These are phyloP conservation scores for Chirona hameri DNA, from an alignment of 2,888 invertebrate species.

Conservation along the genomic window DNA sequence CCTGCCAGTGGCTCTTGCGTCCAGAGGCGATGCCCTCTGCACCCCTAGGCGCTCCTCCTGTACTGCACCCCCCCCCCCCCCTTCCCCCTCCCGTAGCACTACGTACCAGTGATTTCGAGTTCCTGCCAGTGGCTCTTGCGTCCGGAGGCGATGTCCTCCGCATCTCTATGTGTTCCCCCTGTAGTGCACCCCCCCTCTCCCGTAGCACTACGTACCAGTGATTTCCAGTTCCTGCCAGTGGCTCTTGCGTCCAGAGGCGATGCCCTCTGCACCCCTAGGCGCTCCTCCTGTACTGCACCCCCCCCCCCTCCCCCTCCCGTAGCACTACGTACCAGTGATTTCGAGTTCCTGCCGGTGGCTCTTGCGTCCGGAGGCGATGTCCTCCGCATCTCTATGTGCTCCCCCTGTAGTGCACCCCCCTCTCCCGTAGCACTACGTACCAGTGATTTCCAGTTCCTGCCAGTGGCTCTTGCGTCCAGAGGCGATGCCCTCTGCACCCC, in stretches of 20 bases:
- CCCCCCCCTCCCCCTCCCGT: background rate
- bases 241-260: constrained; percentile 62
- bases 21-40: constrained; percentile 56
- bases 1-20: constrained; percentile 73
- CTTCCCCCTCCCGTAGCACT: too few species aligned
- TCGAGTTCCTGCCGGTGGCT: constrained; percentile 89
- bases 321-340: constrained; percentile 61
- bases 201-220: constrained; percentile 55
- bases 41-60: too few species aligned
- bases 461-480: constrained; percentile 64
- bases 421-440: constrained; percentile 46
- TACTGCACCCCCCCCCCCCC: background rate
- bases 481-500: constrained; percentile 53
- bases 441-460: constrained; percentile 85
- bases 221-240: constrained; percentile 91
- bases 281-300: too few species aligned
- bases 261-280: background rate
- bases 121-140: constrained; percentile 90
- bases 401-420: too few species aligned
- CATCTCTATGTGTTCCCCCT: too few species aligned
- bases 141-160: constrained; percentile 86
- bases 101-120: constrained; percentile 73
- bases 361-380: constrained; percentile 86
- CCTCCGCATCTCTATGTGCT: too few species aligned
- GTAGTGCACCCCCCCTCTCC: too few species aligned